These are phyloP conservation scores for Lutjanus argentimaculatus DNA, from an alignment of 2,797 vertebrate species.

Conservation along the genomic window DNA sequence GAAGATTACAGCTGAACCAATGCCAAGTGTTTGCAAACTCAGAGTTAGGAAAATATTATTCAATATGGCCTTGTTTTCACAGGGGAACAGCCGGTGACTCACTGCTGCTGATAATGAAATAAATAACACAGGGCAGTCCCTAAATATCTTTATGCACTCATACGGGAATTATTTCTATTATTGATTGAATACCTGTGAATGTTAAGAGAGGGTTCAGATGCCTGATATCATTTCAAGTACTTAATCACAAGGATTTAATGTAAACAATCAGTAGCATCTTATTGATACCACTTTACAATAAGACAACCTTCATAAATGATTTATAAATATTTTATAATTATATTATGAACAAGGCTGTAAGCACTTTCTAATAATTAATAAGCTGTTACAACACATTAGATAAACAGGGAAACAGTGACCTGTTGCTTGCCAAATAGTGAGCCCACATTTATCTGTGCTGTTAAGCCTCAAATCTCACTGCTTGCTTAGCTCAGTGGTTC, in stretches of 20 bases:
- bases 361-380: too few species aligned
- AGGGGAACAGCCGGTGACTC: slow-evolving; percentile 47
- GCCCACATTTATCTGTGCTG: too few species aligned
- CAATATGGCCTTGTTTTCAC: slow-evolving; percentile 45
- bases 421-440: too few species aligned
- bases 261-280: slow-evolving; percentile 1
- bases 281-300: too few species aligned
- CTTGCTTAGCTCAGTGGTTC: too few species aligned
- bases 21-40: slow-evolving; percentile 23
- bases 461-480: too few species aligned
- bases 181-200: slow-evolving; percentile 21
- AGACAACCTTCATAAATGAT: too few species aligned
- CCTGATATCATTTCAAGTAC: background rate
- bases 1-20: background rate
- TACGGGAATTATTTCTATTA: slow-evolving; percentile 18
- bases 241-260: too few species aligned
- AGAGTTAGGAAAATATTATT: slow-evolving; percentile 20
- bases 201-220: slow-evolving; percentile 9
- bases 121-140: slow-evolving; percentile 20
- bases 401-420: too few species aligned
- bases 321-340: too few species aligned
- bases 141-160: slow-evolving; percentile 13
- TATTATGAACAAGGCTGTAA: too few species aligned
- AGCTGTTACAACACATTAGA: too few species aligned
- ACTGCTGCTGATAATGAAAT: slow-evolving; percentile 43